A percentile compares a stretch with the other conserved stretches of the same genome.
Evolutionary conservation across 1,140 invertebrate genomes (phyloP).

Genomic region (Drosophila pruinosa): DNA sequence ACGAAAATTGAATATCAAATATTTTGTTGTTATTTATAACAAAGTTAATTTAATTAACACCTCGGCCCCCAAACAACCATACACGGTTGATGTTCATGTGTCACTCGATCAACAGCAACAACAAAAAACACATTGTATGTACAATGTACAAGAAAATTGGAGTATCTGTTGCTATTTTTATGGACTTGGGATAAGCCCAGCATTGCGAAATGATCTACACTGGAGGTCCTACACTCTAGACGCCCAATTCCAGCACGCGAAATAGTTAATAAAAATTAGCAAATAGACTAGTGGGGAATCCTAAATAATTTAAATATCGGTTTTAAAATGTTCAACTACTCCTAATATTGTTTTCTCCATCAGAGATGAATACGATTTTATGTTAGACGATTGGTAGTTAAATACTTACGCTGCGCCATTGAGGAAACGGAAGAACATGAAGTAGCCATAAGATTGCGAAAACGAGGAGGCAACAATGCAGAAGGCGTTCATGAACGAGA

Average conservation of each 20-base stretch:
- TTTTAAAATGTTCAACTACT: too few relatives aligned
- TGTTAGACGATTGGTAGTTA: background rate
- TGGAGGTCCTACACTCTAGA: too few relatives aligned
- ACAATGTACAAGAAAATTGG: slow-evolving; percentile 4
- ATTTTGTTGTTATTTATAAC: slow-evolving; percentile 77
- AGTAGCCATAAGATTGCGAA: slow-evolving; percentile 92
- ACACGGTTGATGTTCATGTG: slow-evolving; percentile 41
- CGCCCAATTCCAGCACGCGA: too few relatives aligned
- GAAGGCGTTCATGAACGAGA: slow-evolving; percentile 94
- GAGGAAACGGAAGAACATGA: slow-evolving; percentile 94
- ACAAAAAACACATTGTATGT: too few relatives aligned
- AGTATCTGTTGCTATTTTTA: background rate
- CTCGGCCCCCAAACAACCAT: slow-evolving; percentile 16
- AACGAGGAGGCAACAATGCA: slow-evolving; percentile 94
- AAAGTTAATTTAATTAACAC: slow-evolving; percentile 79
- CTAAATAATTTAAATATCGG: too few relatives aligned
- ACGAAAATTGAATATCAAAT: slow-evolving; percentile 73
- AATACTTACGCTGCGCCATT: slow-evolving; percentile 95
- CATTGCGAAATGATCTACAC: background rate
- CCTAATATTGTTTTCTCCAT: too few relatives aligned
- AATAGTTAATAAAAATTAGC: too few relatives aligned
- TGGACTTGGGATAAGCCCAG: background rate
- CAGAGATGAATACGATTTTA: too few relatives aligned
- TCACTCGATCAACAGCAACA: slow-evolving; percentile 38
- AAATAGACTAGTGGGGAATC: too few relatives aligned